A percentile compares a stretch with the other conserved stretches of the same genome.
phyloP scores from a whole-genome alignment of 2,888 invertebrate genomes.

The Dromius quadrimaculatus region DNA sequence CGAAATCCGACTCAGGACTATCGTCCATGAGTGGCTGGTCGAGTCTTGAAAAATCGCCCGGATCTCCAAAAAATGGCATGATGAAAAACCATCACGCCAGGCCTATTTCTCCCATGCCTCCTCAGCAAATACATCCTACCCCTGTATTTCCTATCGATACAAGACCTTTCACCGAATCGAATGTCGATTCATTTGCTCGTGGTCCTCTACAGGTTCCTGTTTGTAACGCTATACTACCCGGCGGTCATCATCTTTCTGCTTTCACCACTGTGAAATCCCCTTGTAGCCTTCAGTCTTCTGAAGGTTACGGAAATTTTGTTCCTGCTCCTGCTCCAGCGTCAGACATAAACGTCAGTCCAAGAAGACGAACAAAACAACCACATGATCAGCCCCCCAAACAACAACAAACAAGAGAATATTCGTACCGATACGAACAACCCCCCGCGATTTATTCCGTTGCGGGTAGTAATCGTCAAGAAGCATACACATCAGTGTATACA shows the following conservation, averaged over 20 bases:
- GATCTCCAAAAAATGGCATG: conserved; percentile 76
- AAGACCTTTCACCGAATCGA: conserved; percentile 71
- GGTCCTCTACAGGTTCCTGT: conserved; percentile 57
- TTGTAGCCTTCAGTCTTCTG: conserved; percentile 66
- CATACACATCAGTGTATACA: conserved; percentile 81
- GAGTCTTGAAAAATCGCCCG: conserved; percentile 86
- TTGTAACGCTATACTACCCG: conserved; percentile 63
- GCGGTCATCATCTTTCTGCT: conserved; percentile 70
- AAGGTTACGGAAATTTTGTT: conserved; percentile 68
- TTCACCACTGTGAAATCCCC: conserved; percentile 71
- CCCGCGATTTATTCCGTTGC: conserved; percentile 82
- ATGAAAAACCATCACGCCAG: conserved; percentile 51
- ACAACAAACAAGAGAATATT: conserved; percentile 60
- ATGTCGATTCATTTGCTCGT: conserved; percentile 69
- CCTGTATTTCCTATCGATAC: conserved; percentile 60
- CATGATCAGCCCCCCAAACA: conserved; percentile 59
- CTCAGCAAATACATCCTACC: conserved; percentile 53
- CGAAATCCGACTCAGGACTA: conserved; percentile 88
- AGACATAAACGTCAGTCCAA: conserved; percentile 69
- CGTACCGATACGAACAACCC: conserved; percentile 70
- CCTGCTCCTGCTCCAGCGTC: conserved; percentile 69
- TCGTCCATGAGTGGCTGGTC: conserved; percentile 91
- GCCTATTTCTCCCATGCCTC: conserved; percentile 55
- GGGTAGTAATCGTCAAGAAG: conserved; percentile 77
- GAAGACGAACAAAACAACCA: conserved; percentile 63